These are phyloP conservation scores for Petaurus breviceps DNA, from an alignment of 2,113 vertebrate species.

Conservation along the genomic window DNA sequence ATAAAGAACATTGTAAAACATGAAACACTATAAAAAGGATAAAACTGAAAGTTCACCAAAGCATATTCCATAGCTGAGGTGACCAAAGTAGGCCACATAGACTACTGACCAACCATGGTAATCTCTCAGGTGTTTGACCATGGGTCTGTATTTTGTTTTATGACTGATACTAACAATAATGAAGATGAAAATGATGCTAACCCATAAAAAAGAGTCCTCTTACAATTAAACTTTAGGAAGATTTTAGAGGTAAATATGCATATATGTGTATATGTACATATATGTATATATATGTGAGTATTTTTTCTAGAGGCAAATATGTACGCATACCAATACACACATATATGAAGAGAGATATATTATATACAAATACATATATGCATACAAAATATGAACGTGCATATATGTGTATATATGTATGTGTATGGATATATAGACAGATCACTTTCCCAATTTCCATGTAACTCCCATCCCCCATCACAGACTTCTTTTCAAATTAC, in stretches of 20 bases:
- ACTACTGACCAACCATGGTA: neutral
- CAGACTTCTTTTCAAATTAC: neutral
- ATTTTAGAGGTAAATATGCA: neutral
- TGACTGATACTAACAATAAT: too few relatives aligned
- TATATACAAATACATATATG: too few relatives aligned
- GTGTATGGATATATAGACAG: too few relatives aligned
- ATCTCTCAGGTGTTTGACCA: neutral
- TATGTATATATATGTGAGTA: too few relatives aligned
- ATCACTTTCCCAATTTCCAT: neutral
- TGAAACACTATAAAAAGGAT: neutral
- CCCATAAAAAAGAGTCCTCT: neutral
- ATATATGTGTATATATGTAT: neutral
- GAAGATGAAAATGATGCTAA: too few relatives aligned
- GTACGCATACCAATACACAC: too few relatives aligned
- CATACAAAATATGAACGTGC: neutral
- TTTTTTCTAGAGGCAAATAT: too few relatives aligned
- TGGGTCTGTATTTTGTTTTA: too few relatives aligned
- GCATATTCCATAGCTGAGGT: neutral
- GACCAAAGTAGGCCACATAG: neutral
- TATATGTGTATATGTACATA: neutral
- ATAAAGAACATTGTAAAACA: neutral
- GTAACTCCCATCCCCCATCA: neutral
- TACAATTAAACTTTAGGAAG: neutral
- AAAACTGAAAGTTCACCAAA: neutral
- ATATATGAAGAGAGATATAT: too few relatives aligned